These are phyloP conservation scores for Zaprionus tsacasi DNA, from an alignment of 1,140 invertebrate species.

Conservation along the genomic window DNA sequence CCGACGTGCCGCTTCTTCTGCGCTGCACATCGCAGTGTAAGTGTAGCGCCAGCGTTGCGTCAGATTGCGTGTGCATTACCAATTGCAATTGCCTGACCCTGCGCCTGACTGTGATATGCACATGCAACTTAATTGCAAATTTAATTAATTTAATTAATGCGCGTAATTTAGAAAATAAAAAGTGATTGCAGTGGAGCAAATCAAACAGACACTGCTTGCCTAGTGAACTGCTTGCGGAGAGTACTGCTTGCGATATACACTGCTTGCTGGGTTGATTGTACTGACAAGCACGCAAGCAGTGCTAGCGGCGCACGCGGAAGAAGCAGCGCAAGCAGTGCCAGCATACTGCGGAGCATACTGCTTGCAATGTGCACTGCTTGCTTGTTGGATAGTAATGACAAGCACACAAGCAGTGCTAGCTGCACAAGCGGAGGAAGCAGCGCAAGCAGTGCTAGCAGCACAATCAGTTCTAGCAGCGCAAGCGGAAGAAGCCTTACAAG, in stretches of 20 bases:
- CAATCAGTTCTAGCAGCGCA: constrained; percentile 6
- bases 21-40: not conserved
- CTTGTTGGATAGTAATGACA: too few relatives aligned
- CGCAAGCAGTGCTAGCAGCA: constrained; percentile 6
- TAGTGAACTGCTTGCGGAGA: not conserved
- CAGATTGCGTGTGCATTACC: not conserved
- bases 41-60: not conserved
- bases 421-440: too few relatives aligned
- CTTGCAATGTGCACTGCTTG: not conserved
- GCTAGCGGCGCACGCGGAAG: not conserved
- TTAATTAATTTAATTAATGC: constrained; percentile 2
- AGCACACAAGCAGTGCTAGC: constrained; percentile 6
- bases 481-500: too few relatives aligned
- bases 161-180: not conserved
- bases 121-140: not conserved
- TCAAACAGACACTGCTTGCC: not conserved
- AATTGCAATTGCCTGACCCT: not conserved
- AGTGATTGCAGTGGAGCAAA: not conserved
- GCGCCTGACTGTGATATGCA: not conserved
- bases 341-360: not conserved
- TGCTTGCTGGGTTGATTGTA: not conserved
- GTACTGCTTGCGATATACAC: not conserved
- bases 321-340: too few relatives aligned
- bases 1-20: constrained; percentile 19
- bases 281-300: constrained; percentile 1